phyloP scores from a whole-genome alignment of 2,797 vertebrate species.

The Enteromius mattozi region DNA sequence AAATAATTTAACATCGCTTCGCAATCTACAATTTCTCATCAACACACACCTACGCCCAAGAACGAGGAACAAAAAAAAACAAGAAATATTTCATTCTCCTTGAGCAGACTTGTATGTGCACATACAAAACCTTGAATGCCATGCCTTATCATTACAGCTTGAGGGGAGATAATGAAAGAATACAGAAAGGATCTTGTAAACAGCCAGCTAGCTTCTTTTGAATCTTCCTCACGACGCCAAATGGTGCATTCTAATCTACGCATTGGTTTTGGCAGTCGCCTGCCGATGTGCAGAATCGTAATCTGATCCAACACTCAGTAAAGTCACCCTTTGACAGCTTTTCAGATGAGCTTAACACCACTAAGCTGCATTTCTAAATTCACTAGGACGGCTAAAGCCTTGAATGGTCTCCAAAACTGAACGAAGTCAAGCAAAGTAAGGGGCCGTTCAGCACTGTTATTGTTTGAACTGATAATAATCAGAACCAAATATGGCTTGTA shows the following conservation, averaged over 20 bases:
- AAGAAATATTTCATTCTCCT: not conserved
- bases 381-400: not conserved
- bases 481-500: not conserved
- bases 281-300: not conserved
- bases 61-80: not conserved
- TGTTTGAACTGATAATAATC: not conserved
- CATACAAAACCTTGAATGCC: not conserved
- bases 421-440: not conserved
- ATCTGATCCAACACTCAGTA: not conserved
- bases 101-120: conserved; percentile 7
- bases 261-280: not conserved
- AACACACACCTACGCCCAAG: not conserved
- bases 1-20: not conserved
- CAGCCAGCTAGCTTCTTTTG: not conserved
- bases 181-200: not conserved
- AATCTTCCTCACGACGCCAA: not conserved
- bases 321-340: not conserved
- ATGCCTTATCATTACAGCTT: conserved; percentile 17
- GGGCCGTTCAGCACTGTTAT: not conserved
- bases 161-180: conserved; percentile 6
- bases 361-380: not conserved
- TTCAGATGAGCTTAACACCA: conserved; percentile 16
- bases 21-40: not conserved
- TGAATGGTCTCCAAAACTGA: not conserved
- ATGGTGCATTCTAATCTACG: not conserved